Conservation (phyloP, 2,113 vertebrate genomes). For the Sinocyclocheilus rhinocerous region DNA sequence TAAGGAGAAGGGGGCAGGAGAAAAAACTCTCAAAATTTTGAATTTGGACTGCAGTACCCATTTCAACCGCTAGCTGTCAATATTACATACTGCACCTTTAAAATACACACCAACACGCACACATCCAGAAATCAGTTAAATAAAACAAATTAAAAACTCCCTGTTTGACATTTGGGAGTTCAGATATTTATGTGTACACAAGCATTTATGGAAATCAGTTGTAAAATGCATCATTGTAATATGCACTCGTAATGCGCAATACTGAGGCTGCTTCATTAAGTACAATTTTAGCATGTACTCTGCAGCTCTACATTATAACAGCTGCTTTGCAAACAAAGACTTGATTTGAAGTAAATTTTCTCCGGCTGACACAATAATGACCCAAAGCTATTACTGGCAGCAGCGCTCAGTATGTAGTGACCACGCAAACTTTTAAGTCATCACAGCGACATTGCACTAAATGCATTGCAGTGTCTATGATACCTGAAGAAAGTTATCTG, state of each 20-base stretch:
- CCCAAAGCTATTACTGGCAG: neutral
- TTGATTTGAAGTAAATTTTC: neutral
- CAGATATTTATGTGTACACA: neutral
- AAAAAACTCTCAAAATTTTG: neutral
- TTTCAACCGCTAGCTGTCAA: neutral
- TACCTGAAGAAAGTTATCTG: neutral
- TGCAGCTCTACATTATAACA: neutral
- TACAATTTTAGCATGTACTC: neutral
- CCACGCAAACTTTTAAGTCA: neutral
- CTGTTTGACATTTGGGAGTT: neutral
- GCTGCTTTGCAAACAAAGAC: constrained; percentile 9
- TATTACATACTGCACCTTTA: neutral
- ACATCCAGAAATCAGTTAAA: neutral
- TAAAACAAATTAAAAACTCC: neutral
- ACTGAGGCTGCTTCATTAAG: constrained; percentile 5
- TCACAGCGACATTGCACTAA: neutral
- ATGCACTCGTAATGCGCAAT: neutral
- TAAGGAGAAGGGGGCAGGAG: neutral
- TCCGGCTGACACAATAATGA: neutral
- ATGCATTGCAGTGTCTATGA: neutral
- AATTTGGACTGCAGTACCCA: neutral
- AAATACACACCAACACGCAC: neutral
- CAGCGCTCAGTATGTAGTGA: neutral
- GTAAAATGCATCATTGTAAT: constrained; percentile 8
- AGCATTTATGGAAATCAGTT: constrained; percentile 19